Base-by-base conservation (phyloP, 2,797 vertebrate species). In the Chaunax sp. region DNA sequence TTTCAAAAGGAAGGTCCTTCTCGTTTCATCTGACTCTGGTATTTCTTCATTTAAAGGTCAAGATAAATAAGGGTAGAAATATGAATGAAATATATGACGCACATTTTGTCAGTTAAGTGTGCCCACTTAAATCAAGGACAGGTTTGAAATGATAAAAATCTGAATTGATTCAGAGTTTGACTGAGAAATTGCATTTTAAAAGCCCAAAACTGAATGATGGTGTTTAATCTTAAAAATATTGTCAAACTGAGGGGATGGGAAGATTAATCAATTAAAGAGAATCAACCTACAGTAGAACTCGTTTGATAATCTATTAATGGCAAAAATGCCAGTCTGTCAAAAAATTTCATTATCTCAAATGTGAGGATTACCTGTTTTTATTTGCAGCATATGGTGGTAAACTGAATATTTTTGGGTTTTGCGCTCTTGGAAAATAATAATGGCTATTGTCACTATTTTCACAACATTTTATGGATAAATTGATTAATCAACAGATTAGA, bases 101-200 rank as follows among this genome's bases (percentile, higher is more conserved):
- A 37, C 13, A 25, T 54, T 8, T 37, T 5, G 6, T 20, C 18
- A 15, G 30, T 19, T 25, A 25, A n/a, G 28, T 22, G 30, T 33
- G 15, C 6, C 10, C 18, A 46, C 22, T 60, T 46, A 16, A 28
- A 64, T 45, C 40, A 55, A 55, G 30, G 30, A 15, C 38, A 54
- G 22, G n/a, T 41, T 46, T 44, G 7, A 30, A 14, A n/a, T 40
- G 3, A 33, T 15, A 20, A 15, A 52, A 53, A 30, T 16, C 19
- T 22, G 11, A 43, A 5, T 22, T 26, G 0, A 46, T n/a, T 55
- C 38, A 15, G 5, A 2, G 16, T 43, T 33, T 35, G 5, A 7
- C 23, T 62, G 23, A 64, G 23, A 58, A 54, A 61, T 18, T 47
- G 53, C 0, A 5, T 4, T 5, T 53, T 0, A 54, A 47, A 53